Percentiles rank a stretch among this genome's conserved stretches.
Evolutionary conservation across 2,113 vertebrate species (phyloP).

Genomic region (Rhinolophus sinicus): DNA sequence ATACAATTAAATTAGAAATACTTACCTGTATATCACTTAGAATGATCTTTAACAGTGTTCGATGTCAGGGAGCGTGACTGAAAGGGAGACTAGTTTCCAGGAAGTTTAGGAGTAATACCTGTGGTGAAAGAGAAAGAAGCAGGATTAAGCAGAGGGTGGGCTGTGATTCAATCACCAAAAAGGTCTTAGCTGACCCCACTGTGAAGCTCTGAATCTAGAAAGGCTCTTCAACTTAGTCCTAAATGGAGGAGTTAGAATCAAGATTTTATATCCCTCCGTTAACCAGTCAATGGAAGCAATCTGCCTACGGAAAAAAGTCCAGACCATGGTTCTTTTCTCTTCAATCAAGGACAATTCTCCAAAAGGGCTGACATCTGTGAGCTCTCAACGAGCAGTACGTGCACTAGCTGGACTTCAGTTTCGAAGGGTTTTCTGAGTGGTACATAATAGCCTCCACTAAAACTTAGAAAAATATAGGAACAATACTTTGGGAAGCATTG

Average conservation of each 20-base stretch:
- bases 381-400: neutral
- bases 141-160: neutral
- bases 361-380: neutral
- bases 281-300: neutral
- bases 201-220: neutral
- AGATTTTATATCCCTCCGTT: neutral
- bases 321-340: neutral
- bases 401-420: neutral
- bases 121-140: neutral
- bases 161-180: neutral
- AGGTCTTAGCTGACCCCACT: neutral
- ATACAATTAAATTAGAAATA: neutral
- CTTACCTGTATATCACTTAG: neutral
- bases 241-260: neutral
- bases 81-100: constrained; percentile 23
- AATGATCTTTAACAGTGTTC: neutral
- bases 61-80: neutral
- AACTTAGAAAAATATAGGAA: neutral
- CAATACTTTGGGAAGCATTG: neutral
- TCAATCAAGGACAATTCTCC: neutral
- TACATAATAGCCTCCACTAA: neutral
- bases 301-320: neutral
- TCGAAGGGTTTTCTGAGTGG: neutral
- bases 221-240: neutral
- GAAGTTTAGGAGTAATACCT: neutral